phyloP scores from a whole-genome alignment of 2,888 invertebrate genomes.

The Nymphalis c-album region DNA sequence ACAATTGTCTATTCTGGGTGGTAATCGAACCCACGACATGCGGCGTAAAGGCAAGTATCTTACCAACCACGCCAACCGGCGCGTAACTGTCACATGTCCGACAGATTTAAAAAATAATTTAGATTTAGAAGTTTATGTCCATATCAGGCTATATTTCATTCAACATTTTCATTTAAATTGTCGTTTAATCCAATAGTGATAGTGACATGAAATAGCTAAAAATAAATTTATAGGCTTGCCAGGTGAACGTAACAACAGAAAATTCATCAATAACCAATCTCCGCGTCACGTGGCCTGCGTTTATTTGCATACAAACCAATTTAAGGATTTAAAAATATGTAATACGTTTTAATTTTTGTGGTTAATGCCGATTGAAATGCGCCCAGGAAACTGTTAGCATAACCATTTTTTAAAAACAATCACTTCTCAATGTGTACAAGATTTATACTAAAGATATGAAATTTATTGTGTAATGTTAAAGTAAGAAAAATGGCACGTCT shows the following conservation, averaged over 20 bases:
- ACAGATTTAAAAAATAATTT: background rate
- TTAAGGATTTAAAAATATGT: slow-evolving; percentile 11
- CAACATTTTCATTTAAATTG: background rate
- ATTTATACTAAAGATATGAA: background rate
- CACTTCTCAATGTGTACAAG: too few species aligned
- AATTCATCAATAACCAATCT: slow-evolving; percentile 12
- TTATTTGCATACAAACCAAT: slow-evolving; percentile 16
- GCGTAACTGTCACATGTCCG: too few species aligned
- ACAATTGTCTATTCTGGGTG: too few species aligned
- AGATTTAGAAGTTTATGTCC: background rate
- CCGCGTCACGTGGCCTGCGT: slow-evolving; percentile 9
- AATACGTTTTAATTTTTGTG: slow-evolving; percentile 11
- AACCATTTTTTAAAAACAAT: background rate
- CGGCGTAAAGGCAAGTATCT: too few species aligned
- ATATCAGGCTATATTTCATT: background rate
- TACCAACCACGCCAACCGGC: too few species aligned
- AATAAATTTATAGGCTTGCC: slow-evolving; percentile 6
- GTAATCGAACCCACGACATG: too few species aligned
- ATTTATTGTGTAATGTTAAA: background rate
- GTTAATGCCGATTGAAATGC: background rate
- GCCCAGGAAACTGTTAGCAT: background rate
- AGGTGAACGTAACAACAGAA: background rate
- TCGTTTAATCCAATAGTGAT: background rate
- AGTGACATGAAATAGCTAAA: background rate
- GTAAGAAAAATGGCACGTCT: slow-evolving; percentile 5